These are phyloP conservation scores for Chlorodrepanis virens DNA, from an alignment of 2,113 vertebrate genomes.

Conservation along the genomic window DNA sequence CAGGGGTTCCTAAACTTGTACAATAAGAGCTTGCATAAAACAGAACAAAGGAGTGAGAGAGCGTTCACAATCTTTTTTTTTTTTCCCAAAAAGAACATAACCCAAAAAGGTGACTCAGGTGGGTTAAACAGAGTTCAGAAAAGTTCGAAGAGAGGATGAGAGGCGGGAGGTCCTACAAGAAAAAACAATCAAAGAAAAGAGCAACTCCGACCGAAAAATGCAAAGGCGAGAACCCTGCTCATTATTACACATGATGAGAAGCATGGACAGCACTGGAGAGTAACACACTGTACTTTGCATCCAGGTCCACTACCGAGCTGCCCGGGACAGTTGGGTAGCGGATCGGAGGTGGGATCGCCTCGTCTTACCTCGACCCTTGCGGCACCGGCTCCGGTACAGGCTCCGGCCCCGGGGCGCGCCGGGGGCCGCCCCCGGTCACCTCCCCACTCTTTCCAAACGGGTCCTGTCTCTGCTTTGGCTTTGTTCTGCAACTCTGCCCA, in stretches of 20 bases:
- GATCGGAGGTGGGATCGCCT: conserved; percentile 38
- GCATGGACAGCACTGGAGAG: conserved; percentile 85
- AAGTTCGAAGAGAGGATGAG: conserved; percentile 55
- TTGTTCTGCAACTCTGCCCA: conserved; percentile 42
- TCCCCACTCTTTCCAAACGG: conserved; percentile 41
- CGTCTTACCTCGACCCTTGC: conserved; percentile 2
- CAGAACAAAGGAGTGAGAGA: conserved; percentile 72
- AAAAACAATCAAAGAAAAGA: conserved; percentile 58
- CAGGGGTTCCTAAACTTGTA: conserved; percentile 78
- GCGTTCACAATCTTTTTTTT: conserved; percentile 72
- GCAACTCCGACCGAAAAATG: conserved; percentile 62
- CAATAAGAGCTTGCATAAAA: conserved; percentile 80
- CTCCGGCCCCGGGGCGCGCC: not conserved
- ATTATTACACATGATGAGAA: conserved; percentile 74
- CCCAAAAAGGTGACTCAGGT: conserved; percentile 43
- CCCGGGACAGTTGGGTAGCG: conserved; percentile 61
- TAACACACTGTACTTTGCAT: conserved; percentile 89
- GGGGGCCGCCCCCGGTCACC: not conserved
- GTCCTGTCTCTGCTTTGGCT: conserved; percentile 48
- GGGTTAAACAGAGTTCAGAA: conserved; percentile 61
- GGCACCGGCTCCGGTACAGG: not conserved
- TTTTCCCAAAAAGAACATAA: conserved; percentile 41
- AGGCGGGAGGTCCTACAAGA: conserved; percentile 52
- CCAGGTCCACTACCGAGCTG: conserved; percentile 75
- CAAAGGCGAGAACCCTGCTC: conserved; percentile 67